Evolutionary conservation across 2,888 invertebrate species (phyloP).

Genomic region (Hemistola chrysoprasaria): DNA sequence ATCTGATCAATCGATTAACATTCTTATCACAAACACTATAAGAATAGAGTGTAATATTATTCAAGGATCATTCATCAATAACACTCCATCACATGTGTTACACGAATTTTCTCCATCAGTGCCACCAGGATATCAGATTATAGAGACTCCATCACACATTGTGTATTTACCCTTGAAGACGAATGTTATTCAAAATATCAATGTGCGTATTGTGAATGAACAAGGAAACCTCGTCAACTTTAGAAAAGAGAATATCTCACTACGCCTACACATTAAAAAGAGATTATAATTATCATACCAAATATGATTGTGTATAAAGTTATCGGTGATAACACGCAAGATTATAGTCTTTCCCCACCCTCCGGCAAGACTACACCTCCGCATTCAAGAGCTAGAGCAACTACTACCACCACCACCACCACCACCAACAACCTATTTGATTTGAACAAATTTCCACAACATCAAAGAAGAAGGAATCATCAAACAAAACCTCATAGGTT

Average conservation of each 20-base stretch:
- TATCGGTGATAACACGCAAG: too few relatives aligned
- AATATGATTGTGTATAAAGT: too few relatives aligned
- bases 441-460: too few relatives aligned
- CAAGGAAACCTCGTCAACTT: slow-evolving; percentile 1
- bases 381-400: too few relatives aligned
- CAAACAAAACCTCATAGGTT: too few relatives aligned
- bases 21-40: neutral
- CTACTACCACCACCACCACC: too few relatives aligned
- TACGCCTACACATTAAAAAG: neutral
- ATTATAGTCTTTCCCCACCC: too few relatives aligned
- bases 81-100: neutral
- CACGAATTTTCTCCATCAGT: neutral
- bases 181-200: neutral
- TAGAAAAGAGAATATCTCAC: neutral
- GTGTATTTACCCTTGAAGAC: neutral
- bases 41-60: slow-evolving; percentile 1
- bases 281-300: too few relatives aligned
- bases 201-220: neutral
- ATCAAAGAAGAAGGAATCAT: too few relatives aligned
- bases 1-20: slow-evolving; percentile 2
- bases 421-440: too few relatives aligned
- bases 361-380: too few relatives aligned
- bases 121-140: neutral
- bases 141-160: neutral
- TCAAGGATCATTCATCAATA: neutral